Evolutionary conservation across 2,797 vertebrate species (phyloP), one percentile per base, ranked within the genome.

Genomic region (Notolabrus celidotus): DNA sequence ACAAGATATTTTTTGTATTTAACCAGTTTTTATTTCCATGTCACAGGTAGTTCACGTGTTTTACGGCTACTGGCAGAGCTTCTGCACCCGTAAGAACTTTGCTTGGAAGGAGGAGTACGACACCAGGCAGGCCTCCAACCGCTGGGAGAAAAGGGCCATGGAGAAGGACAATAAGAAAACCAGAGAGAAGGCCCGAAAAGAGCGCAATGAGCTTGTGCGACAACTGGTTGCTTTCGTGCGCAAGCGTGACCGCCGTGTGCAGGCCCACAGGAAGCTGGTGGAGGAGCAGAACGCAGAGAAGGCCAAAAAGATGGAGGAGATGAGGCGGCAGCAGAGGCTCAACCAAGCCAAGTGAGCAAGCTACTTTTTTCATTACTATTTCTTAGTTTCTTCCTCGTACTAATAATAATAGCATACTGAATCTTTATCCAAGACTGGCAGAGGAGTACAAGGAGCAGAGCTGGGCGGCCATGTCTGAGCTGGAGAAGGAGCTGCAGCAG

Each of bases 101-200:
- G 95, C 97, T 1, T 99, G 98, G 97, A 98, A 96, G 72, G 98
- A 99, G 84, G 96, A 97, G 23, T 99, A 97, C 1, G 98, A 99
- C 65, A 98, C 96, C 0, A 92, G 97, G 20, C 97, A 98, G 58
- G 97, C 96, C 3, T 96, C 96, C 60, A 99, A 99, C 92, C 97
- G 96, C 83, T 98, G 97, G 97, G 97, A 98, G 88, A 99, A 99
- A 61, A 92, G 98, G 20, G 98, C 97, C 45, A 99, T 99, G 98
- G 98, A 99, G 84, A 99, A 99, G 82, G 98, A 99, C 68, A 99
- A 99, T 93, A 97, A 95, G 87, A 98, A 98, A 89, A 95, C 90
- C 0, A 92, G 98, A 5, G 98, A 99, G 3, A 98, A 96, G 86
- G 96, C 95, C 1, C 93, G 95, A 38, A 98, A 96, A 79, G 97